phyloP scores from a whole-genome alignment of 1,140 invertebrate species.

The Pseudomyrmex concolor region DNA sequence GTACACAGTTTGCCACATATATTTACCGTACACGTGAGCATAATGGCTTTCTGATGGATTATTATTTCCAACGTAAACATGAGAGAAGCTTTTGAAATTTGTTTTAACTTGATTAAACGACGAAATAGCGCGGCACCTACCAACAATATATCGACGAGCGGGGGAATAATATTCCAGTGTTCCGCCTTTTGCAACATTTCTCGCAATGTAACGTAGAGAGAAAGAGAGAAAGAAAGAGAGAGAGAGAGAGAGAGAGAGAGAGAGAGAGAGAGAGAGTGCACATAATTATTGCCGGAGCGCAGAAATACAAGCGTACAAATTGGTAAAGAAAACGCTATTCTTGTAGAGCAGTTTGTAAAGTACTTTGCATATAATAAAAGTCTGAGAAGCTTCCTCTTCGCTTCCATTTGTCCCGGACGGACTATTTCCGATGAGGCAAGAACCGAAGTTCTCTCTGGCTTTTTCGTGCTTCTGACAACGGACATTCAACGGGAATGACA shows the following conservation, averaged over 20 bases:
- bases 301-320: slow-evolving; percentile 10
- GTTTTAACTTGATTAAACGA: slow-evolving; percentile 53
- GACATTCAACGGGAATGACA: slow-evolving; percentile 56
- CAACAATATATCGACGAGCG: slow-evolving; percentile 25
- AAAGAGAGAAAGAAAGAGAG: not conserved
- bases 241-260: not conserved
- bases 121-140: not conserved
- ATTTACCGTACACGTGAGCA: not conserved
- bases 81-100: slow-evolving; percentile 40
- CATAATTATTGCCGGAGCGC: not conserved
- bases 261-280: not conserved
- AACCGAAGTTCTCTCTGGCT: slow-evolving; percentile 38
- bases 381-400: slow-evolving; percentile 29
- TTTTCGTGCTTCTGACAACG: slow-evolving; percentile 27
- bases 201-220: not conserved
- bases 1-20: slow-evolving; percentile 6
- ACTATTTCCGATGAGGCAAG: slow-evolving; percentile 52
- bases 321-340: slow-evolving; percentile 33
- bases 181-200: not conserved
- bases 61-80: slow-evolving; percentile 45
- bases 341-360: slow-evolving; percentile 2
- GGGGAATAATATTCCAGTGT: slow-evolving; percentile 33
- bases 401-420: slow-evolving; percentile 42
- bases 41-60: slow-evolving; percentile 17
- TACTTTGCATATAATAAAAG: slow-evolving; percentile 42